phyloP scores from a whole-genome alignment of 2,113 vertebrate species.

The Malurus alboscapulatus region DNA sequence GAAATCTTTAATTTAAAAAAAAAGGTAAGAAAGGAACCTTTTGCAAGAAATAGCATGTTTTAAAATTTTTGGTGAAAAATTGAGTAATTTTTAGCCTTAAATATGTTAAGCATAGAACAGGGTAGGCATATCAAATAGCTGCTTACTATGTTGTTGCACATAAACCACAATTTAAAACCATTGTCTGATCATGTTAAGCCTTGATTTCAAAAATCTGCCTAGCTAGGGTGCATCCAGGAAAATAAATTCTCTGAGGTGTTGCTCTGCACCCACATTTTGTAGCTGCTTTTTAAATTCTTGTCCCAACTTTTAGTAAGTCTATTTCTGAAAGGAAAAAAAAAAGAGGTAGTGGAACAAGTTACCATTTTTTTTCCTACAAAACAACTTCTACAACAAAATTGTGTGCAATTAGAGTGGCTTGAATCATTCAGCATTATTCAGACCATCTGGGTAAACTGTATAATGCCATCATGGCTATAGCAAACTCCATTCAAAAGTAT shows the following conservation, averaged over 20 bases:
- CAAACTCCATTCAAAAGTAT: background rate
- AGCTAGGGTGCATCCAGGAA: background rate
- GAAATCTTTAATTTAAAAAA: background rate
- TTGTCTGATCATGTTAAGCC: background rate
- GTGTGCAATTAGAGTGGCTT: background rate
- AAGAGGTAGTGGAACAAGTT: background rate
- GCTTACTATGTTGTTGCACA: background rate
- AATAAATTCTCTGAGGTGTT: background rate
- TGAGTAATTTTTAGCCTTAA: background rate
- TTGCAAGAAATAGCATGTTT: background rate
- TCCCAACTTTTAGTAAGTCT: background rate
- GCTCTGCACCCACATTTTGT: background rate
- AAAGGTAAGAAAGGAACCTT: background rate
- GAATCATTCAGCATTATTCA: background rate
- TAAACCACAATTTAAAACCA: background rate
- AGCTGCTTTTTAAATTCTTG: background rate
- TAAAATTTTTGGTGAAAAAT: background rate
- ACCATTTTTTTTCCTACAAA: background rate
- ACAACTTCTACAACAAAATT: background rate
- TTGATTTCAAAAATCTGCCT: background rate
- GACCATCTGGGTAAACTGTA: background rate
- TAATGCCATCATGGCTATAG: background rate
- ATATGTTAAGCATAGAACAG: background rate
- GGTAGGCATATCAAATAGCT: background rate
- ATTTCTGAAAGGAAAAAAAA: background rate